These are phyloP conservation scores for Tyrophagus putrescentiae DNA, from an alignment of 1,140 invertebrate genomes.

Conservation along the genomic window DNA sequence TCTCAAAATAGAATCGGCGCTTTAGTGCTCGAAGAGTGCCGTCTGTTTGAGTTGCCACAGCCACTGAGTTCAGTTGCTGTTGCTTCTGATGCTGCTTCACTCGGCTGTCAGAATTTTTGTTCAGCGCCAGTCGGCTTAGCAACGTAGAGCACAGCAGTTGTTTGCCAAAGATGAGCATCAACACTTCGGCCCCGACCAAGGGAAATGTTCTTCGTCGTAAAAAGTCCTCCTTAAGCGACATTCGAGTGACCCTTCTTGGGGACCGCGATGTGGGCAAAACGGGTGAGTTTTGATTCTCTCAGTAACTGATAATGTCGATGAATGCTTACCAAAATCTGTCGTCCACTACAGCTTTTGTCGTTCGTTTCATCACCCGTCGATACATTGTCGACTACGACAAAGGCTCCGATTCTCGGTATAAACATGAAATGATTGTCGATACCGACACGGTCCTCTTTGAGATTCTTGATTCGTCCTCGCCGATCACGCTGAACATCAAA, in stretches of 20 bases:
- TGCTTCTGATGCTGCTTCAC: no score
- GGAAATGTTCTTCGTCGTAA: constrained; percentile 40
- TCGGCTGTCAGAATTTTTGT: no score
- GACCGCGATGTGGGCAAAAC: constrained; percentile 72
- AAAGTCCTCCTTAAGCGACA: constrained; percentile 70
- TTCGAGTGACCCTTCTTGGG: constrained; percentile 70
- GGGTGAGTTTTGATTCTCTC: constrained; percentile 43
- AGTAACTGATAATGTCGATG: not conserved
- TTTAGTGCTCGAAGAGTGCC: no score
- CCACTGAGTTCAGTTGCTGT: no score
- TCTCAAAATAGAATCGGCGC: no score
- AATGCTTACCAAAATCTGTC: constrained; percentile 17
- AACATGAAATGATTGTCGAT: constrained; percentile 75
- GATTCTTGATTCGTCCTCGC: constrained; percentile 61
- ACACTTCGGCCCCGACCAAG: no score
- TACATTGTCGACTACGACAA: constrained; percentile 89
- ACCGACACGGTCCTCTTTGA: constrained; percentile 77
- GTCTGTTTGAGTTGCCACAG: no score
- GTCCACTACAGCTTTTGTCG: constrained; percentile 53
- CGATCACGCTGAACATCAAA: not conserved
- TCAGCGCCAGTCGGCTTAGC: no score
- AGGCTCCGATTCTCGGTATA: constrained; percentile 69
- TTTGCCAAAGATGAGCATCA: no score
- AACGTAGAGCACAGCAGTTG: no score
- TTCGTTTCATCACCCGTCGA: constrained; percentile 68